These are phyloP conservation scores for Heliothis subflexa DNA, from an alignment of 1,140 invertebrate species.

Conservation along the genomic window DNA sequence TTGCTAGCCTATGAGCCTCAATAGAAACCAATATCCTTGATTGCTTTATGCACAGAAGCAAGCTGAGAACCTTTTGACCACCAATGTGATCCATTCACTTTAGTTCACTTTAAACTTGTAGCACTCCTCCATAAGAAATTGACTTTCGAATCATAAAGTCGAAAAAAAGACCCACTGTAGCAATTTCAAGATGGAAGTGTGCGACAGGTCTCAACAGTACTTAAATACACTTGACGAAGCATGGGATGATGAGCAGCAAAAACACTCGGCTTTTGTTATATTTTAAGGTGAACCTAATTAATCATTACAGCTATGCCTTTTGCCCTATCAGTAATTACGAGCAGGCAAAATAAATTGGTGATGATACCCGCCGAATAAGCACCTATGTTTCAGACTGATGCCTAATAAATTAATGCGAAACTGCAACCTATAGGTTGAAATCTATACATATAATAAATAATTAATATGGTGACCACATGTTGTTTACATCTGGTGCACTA, in stretches of 20 bases:
- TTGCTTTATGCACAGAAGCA: conserved; percentile 26
- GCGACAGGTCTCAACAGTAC: neutral
- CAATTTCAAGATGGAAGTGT: neutral
- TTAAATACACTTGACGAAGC: conserved; percentile 5
- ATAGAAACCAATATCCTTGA: conserved; percentile 17
- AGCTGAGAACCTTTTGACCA: conserved; percentile 19
- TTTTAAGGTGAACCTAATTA: neutral
- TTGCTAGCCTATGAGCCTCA: conserved; percentile 16
- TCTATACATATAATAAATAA: no score
- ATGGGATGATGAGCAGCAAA: conserved; percentile 10
- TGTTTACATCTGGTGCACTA: no score
- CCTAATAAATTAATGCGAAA: no score
- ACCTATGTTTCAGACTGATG: no score
- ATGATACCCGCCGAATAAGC: no score
- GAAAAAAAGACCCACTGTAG: neutral
- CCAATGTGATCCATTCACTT: conserved; percentile 16
- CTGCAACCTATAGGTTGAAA: no score
- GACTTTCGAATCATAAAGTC: neutral
- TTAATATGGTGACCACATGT: no score
- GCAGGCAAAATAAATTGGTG: no score
- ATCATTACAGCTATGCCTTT: neutral
- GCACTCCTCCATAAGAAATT: neutral
- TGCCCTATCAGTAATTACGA: no score
- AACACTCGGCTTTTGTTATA: conserved; percentile 6
- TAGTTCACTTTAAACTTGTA: conserved; percentile 4